Conservation (phyloP, 2,888 invertebrate genomes). For the Rutpela maculata region DNA sequence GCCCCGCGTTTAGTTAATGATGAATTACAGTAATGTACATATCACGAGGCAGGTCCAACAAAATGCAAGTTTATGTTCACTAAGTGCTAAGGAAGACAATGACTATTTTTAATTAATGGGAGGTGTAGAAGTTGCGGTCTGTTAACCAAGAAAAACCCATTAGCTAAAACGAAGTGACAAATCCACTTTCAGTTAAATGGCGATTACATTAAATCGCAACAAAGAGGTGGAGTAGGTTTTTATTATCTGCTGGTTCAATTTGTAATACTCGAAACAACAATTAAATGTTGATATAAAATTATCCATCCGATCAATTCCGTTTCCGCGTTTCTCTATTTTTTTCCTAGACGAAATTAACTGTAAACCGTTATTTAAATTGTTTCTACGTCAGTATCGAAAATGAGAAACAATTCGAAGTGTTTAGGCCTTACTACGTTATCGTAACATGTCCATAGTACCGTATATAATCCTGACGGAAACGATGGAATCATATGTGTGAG, state of each 20-base stretch:
- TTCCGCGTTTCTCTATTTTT: slow-evolving; percentile 59
- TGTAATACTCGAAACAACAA: slow-evolving; percentile 54
- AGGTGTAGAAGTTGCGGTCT: slow-evolving; percentile 40
- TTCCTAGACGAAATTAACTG: slow-evolving; percentile 44
- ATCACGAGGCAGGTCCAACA: slow-evolving; percentile 13
- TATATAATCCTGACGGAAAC: too few relatives aligned
- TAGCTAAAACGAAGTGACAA: slow-evolving; percentile 52
- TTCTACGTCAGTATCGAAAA: background rate
- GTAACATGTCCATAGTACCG: too few relatives aligned
- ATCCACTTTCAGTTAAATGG: slow-evolving; percentile 55
- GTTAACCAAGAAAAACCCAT: slow-evolving; percentile 54
- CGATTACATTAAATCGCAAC: slow-evolving; percentile 42
- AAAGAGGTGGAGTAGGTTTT: slow-evolving; percentile 27
- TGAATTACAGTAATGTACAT: background rate
- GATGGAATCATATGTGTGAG: too few relatives aligned
- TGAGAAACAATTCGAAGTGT: too few relatives aligned
- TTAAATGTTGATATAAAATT: slow-evolving; percentile 45
- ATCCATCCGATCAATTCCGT: slow-evolving; percentile 52
- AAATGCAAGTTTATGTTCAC: slow-evolving; percentile 39
- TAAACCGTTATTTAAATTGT: slow-evolving; percentile 17
- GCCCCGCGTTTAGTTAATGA: background rate
- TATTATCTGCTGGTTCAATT: slow-evolving; percentile 44
- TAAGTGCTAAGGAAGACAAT: slow-evolving; percentile 48
- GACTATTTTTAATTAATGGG: slow-evolving; percentile 46
- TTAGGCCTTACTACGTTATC: background rate